A percentile compares a stretch with the other conserved stretches of the same genome.
These are phyloP conservation scores for Tetragonula carbonaria DNA, from an alignment of 2,888 invertebrate species.

Conservation along the genomic window DNA sequence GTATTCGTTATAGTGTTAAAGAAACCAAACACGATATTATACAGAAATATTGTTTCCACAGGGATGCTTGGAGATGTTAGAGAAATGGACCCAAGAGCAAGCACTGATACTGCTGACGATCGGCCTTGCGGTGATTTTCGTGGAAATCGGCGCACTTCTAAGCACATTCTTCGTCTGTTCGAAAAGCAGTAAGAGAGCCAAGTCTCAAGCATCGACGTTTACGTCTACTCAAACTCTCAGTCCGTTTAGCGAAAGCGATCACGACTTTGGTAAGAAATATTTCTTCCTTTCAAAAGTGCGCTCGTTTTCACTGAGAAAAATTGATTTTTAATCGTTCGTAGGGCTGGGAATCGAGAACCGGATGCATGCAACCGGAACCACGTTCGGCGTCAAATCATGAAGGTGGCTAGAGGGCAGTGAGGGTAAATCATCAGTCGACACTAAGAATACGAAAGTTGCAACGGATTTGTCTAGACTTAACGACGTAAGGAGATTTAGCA, in stretches of 20 bases:
- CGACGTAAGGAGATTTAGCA: constrained; percentile 55
- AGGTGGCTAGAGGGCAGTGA: constrained; percentile 82
- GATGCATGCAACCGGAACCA: constrained; percentile 79
- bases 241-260: constrained; percentile 79
- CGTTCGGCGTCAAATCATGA: constrained; percentile 82
- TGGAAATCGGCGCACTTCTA: constrained; percentile 90
- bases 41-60: constrained; percentile 78
- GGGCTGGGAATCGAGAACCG: constrained; percentile 79
- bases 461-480: constrained; percentile 46
- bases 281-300: not conserved
- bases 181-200: constrained; percentile 86
- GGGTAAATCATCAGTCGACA: constrained; percentile 58
- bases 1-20: too few relatives aligned
- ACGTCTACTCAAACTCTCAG: constrained; percentile 81
- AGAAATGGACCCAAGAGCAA: constrained; percentile 92
- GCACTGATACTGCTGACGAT: constrained; percentile 88
- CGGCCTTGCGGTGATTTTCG: constrained; percentile 88
- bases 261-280: constrained; percentile 76
- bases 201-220: constrained; percentile 80
- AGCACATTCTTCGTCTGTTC: constrained; percentile 90
- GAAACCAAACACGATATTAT: too few relatives aligned
- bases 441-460: constrained; percentile 46
- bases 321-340: constrained; percentile 40
- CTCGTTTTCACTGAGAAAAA: not conserved
- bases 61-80: constrained; percentile 89